Conservation (phyloP, 2,888 invertebrate species). For the Pristionchus mayeri region DNA sequence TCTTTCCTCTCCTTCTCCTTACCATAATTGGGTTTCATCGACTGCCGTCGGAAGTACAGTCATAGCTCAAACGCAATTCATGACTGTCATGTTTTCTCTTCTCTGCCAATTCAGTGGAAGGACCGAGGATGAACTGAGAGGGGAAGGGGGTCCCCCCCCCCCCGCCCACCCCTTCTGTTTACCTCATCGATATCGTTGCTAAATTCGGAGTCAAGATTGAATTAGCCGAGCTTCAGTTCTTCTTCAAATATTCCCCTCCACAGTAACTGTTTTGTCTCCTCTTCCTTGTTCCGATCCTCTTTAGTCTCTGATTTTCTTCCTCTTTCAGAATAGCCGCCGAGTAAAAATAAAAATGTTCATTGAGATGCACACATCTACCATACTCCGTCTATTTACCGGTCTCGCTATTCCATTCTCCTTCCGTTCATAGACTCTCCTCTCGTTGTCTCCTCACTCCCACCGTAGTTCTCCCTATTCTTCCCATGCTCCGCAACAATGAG, state of each 20-base stretch:
- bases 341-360: neutral
- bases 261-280: no score
- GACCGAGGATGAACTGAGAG: neutral
- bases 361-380: neutral
- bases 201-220: neutral
- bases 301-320: neutral
- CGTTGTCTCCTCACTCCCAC: neutral
- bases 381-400: conserved; percentile 20
- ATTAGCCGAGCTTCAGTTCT: neutral
- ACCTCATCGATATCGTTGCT: neutral
- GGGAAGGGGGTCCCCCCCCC: neutral
- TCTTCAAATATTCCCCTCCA: neutral
- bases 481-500: neutral
- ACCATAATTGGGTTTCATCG: conserved; percentile 1
- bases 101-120: neutral
- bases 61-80: neutral
- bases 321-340: neutral
- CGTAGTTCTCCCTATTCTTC: conserved; percentile 2
- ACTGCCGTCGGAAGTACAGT: conserved; percentile 18
- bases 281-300: neutral
- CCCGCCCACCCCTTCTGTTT: neutral
- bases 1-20: no score
- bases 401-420: neutral
- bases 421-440: neutral
- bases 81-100: neutral